A percentile compares a stretch with the other conserved stretches of the same genome.
These are phyloP conservation scores for Martes martes DNA, from an alignment of 2,113 vertebrate genomes.

Conservation along the genomic window DNA sequence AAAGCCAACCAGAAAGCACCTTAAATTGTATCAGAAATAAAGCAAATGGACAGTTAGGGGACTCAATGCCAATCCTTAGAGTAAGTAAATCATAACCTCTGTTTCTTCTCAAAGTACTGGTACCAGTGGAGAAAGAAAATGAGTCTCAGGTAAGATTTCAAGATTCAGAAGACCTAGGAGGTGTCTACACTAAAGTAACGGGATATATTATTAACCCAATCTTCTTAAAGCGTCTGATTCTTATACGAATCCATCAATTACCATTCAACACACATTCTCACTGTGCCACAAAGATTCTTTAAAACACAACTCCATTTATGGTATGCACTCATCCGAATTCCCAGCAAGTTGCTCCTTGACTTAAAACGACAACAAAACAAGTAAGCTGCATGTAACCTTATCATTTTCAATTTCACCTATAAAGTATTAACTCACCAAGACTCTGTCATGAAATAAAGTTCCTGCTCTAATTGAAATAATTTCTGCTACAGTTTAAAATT, in stretches of 20 bases:
- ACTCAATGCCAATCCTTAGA: background rate
- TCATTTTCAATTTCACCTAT: background rate
- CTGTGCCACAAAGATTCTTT: background rate
- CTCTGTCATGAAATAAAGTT: background rate
- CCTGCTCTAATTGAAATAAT: background rate
- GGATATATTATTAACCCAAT: background rate
- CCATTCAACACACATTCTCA: background rate
- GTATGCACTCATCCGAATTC: background rate
- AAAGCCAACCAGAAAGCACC: background rate
- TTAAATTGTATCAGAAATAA: background rate
- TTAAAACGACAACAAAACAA: background rate
- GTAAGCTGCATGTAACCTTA: background rate
- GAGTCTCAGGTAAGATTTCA: background rate
- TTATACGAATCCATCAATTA: background rate
- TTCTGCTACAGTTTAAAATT: background rate
- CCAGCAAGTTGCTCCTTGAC: background rate
- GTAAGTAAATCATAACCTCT: background rate
- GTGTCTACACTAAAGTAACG: background rate
- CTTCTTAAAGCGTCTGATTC: background rate
- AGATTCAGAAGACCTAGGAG: background rate
- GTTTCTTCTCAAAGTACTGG: background rate
- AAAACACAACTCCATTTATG: background rate
- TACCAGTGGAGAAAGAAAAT: background rate
- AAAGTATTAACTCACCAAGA: slow-evolving; percentile 18
- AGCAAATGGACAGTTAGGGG: background rate